Percentiles rank a stretch among this genome's conserved stretches.
Conservation (phyloP, 1,140 invertebrate genomes). For the Copidosoma floridanum region DNA sequence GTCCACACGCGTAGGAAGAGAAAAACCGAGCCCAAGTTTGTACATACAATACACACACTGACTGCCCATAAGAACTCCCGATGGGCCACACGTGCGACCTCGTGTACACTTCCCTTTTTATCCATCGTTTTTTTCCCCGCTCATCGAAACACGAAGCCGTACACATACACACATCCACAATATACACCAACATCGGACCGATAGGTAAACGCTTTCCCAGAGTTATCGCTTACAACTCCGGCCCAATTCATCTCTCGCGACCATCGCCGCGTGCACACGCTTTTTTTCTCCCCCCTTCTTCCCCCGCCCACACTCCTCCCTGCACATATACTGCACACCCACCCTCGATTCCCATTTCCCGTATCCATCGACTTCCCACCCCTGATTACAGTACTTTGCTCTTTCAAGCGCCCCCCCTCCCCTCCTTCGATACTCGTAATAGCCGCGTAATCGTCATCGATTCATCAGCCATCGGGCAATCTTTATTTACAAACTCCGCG, state of each 20-base stretch:
- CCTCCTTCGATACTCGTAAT: too few relatives aligned
- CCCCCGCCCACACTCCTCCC: background rate
- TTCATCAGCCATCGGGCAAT: constrained; percentile 4
- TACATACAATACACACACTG: too few relatives aligned
- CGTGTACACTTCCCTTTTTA: background rate
- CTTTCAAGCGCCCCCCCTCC: too few relatives aligned
- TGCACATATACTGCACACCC: background rate
- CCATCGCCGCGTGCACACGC: background rate
- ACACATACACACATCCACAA: background rate
- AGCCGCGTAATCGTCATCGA: constrained; percentile 8
- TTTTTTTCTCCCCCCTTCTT: background rate
- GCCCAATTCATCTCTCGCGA: constrained; percentile 26
- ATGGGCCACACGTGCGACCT: background rate
- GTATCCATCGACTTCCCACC: background rate
- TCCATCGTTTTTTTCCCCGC: background rate
- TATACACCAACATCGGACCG: too few relatives aligned
- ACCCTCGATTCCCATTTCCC: background rate
- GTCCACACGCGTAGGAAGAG: too few relatives aligned
- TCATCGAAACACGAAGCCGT: too few relatives aligned
- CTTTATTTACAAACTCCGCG: too few relatives aligned
- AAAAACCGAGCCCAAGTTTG: too few relatives aligned
- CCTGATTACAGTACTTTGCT: background rate
- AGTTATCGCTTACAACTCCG: constrained; percentile 28
- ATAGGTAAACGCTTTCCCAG: constrained; percentile 28
- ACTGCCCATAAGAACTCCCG: too few relatives aligned